These are phyloP conservation scores for Ceratina australensis DNA, from an alignment of 1,140 invertebrate species.

Conservation along the genomic window DNA sequence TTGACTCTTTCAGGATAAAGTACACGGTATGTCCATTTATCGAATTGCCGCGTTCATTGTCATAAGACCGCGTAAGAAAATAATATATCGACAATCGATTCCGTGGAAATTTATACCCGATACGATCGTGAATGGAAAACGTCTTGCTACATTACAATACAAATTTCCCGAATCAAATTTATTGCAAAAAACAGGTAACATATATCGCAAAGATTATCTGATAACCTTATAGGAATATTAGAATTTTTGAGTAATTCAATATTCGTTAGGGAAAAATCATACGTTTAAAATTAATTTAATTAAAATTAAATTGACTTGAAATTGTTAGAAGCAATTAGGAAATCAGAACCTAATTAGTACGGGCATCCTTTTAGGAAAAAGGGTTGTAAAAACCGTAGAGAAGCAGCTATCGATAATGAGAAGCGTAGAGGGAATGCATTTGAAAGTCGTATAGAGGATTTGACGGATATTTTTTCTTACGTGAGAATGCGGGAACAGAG, in stretches of 20 bases:
- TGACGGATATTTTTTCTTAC: background rate
- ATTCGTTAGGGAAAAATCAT: no score
- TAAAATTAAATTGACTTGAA: no score
- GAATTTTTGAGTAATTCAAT: no score
- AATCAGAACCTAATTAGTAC: no score
- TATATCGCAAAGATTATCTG: background rate
- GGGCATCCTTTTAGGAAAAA: no score
- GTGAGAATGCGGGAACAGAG: background rate
- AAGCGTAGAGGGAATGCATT: background rate
- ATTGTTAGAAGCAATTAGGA: no score
- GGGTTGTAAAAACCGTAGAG: no score
- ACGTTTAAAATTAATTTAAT: no score
- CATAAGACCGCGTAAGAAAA: background rate
- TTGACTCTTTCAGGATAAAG: background rate
- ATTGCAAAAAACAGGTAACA: background rate
- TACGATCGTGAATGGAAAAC: background rate
- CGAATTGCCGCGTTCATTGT: constrained; percentile 22
- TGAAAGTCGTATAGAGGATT: background rate
- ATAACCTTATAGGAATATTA: background rate
- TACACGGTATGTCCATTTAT: constrained; percentile 32
- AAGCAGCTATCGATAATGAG: background rate
- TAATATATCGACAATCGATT: constrained; percentile 10
- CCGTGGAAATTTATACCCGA: background rate
- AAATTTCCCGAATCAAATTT: background rate
- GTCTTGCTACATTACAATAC: background rate